phyloP scores from a whole-genome alignment of 1,140 invertebrate species.

The Solenopsis invicta region DNA sequence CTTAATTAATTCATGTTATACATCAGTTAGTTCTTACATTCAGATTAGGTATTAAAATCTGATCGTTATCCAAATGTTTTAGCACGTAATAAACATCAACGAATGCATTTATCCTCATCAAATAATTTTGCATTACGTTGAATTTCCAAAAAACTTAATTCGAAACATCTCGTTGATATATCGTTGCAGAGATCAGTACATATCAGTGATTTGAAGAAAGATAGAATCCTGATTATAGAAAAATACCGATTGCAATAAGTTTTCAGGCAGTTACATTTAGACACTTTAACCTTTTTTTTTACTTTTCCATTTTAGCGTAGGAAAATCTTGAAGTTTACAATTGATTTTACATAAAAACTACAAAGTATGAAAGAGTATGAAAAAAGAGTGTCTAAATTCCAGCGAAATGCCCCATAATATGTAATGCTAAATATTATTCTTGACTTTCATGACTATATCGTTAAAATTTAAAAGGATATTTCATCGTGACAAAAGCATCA shows the following conservation, averaged over 20 bases:
- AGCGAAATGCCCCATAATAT: constrained; percentile 36
- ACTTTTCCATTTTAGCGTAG: constrained; percentile 38
- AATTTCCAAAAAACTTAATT: constrained; percentile 4
- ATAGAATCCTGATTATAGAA: constrained; percentile 2
- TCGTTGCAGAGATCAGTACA: constrained; percentile 66
- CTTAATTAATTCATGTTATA: constrained; percentile 40
- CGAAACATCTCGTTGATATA: constrained; percentile 58
- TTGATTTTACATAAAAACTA: constrained; percentile 49
- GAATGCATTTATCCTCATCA: constrained; percentile 14
- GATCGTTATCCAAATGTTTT: constrained; percentile 12
- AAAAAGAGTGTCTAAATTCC: constrained; percentile 52
- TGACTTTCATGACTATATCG: constrained; percentile 45
- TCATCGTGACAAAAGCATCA: constrained; percentile 48
- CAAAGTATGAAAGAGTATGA: constrained; percentile 35
- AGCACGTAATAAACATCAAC: constrained; percentile 40
- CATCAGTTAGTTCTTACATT: constrained; percentile 36
- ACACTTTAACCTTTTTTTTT: constrained; percentile 38
- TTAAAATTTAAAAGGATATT: constrained; percentile 58
- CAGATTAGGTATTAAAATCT: constrained; percentile 43
- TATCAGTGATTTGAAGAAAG: constrained; percentile 29
- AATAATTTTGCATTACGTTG: constrained; percentile 14
- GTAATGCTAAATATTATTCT: constrained; percentile 55
- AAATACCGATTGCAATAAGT: not conserved
- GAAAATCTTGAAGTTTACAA: constrained; percentile 32
- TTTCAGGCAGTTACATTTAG: constrained; percentile 45